These are phyloP conservation scores for Conus betulinus DNA, from an alignment of 1,140 invertebrate genomes.

Conservation along the genomic window DNA sequence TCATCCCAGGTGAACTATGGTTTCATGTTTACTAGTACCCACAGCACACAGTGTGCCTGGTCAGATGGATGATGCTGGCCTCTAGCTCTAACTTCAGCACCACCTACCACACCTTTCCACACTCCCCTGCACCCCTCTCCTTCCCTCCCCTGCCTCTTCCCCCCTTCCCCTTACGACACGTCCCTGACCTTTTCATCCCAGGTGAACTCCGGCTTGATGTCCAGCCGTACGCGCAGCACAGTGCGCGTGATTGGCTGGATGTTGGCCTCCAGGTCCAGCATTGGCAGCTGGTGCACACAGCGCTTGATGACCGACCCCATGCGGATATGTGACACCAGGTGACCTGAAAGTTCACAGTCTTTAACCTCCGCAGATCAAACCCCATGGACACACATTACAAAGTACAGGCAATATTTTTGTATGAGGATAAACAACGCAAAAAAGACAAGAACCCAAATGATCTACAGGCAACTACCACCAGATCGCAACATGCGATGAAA, in stretches of 20 bases:
- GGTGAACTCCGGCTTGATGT: constrained; percentile 88
- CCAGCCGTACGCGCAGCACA: constrained; percentile 90
- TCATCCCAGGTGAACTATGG: constrained; percentile 85
- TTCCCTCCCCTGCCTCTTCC: background rate
- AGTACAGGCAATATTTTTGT: too few species aligned
- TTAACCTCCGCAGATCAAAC: background rate
- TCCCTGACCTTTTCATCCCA: constrained; percentile 73
- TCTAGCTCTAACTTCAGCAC: too few species aligned
- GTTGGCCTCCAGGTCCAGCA: constrained; percentile 86
- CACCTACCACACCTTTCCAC: constrained; percentile 70
- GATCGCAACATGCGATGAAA: too few species aligned
- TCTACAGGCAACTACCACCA: too few species aligned
- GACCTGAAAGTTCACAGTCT: constrained; percentile 76
- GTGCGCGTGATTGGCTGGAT: constrained; percentile 96
- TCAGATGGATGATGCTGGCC: constrained; percentile 94
- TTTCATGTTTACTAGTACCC: constrained; percentile 88
- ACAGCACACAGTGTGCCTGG: constrained; percentile 92
- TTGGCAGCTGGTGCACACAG: constrained; percentile 90
- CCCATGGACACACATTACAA: too few species aligned
- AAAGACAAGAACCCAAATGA: too few species aligned
- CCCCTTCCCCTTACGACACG: background rate
- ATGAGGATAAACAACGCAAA: too few species aligned
- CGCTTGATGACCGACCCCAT: constrained; percentile 87
- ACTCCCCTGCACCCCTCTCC: background rate
- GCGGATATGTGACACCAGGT: constrained; percentile 86